Percentiles rank a stretch among this genome's conserved stretches.
Conservation (phyloP, 2,797 vertebrate species). For the Spatula clypeata region DNA sequence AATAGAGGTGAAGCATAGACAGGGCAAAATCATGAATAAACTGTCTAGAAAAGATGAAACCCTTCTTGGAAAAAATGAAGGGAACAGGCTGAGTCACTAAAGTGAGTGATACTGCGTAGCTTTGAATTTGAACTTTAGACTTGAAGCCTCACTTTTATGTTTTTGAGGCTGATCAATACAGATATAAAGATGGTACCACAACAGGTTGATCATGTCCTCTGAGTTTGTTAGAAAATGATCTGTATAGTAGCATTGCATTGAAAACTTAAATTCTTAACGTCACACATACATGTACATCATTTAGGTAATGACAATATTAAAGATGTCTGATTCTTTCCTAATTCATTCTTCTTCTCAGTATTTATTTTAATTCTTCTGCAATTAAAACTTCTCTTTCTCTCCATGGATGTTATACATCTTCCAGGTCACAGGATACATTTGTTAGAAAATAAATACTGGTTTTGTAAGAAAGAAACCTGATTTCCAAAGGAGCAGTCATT, state of each 20-base stretch:
- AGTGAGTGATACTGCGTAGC: not conserved
- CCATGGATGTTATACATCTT: not conserved
- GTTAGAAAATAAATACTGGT: not conserved
- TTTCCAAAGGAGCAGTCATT: not conserved
- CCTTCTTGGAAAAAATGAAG: not conserved
- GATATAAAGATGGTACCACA: not conserved
- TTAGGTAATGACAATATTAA: not conserved
- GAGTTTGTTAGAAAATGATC: not conserved
- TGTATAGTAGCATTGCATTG: not conserved
- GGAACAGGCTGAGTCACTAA: not conserved
- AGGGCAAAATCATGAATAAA: not conserved
- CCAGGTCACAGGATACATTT: not conserved
- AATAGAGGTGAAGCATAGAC: not conserved
- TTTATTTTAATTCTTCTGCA: not conserved
- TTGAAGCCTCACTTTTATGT: not conserved
- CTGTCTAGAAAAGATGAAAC: not conserved
- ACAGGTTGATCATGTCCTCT: not conserved
- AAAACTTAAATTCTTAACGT: not conserved
- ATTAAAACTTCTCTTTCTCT: not conserved
- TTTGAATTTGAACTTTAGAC: not conserved
- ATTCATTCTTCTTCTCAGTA: not conserved
- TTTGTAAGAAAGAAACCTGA: not conserved
- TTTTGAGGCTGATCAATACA: not conserved
- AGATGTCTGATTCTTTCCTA: not conserved
- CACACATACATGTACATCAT: not conserved